phyloP scores from a whole-genome alignment of 1,140 invertebrate species.

The Papilio aristodemus region DNA sequence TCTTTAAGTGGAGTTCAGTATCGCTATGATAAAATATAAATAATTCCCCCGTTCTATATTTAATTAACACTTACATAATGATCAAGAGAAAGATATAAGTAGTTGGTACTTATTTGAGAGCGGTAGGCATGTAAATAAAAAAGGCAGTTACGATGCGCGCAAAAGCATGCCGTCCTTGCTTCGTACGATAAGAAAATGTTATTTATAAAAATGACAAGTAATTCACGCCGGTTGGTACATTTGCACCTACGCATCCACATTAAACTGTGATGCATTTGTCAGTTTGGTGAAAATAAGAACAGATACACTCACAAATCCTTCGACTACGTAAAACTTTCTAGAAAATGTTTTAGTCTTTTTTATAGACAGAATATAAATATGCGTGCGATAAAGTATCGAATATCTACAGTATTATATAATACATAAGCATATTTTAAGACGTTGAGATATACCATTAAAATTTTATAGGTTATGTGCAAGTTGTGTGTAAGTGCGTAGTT shows the following conservation, averaged over 20 bases:
- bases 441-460: too few species aligned
- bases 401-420: too few species aligned
- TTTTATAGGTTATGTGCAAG: too few species aligned
- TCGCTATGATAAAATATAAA: not conserved
- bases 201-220: constrained; percentile 55
- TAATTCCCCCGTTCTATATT: not conserved
- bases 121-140: constrained; percentile 36
- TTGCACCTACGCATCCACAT: constrained; percentile 31
- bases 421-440: too few species aligned
- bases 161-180: constrained; percentile 62
- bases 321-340: not conserved
- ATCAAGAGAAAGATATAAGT: constrained; percentile 2
- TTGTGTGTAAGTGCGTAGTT: not conserved
- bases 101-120: not conserved
- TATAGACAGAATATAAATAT: not conserved
- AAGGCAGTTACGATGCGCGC: constrained; percentile 46
- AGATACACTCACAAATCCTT: constrained; percentile 2
- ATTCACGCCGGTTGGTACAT: constrained; percentile 28
- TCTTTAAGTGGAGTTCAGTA: not conserved
- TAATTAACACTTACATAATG: constrained; percentile 9
- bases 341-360: constrained; percentile 1
- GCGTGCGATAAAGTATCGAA: not conserved
- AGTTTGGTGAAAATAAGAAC: constrained; percentile 17
- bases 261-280: constrained; percentile 28
- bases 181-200: constrained; percentile 62